These are phyloP conservation scores for Montipora foliosa DNA, from an alignment of 64 coral and sea anemone genomes.

Conservation along the genomic window DNA sequence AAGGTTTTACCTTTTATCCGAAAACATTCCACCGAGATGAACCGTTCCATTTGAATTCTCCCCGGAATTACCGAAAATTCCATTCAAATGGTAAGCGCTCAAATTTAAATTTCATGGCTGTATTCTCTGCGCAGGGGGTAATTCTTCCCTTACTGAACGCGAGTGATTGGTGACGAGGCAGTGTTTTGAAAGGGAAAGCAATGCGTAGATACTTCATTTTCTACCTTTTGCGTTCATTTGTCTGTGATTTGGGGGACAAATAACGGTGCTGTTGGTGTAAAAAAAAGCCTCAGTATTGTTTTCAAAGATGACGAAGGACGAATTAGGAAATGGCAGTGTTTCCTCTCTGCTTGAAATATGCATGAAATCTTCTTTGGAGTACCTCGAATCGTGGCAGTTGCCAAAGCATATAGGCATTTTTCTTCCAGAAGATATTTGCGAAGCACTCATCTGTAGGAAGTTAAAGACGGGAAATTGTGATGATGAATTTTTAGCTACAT, in stretches of 20 bases:
- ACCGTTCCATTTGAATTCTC: too few relatives aligned
- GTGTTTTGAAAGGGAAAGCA: too few relatives aligned
- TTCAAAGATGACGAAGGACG: slow-evolving; percentile 21
- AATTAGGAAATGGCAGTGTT: slow-evolving; percentile 74
- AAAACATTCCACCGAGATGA: too few relatives aligned
- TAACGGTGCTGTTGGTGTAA: background rate
- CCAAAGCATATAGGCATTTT: slow-evolving; percentile 59
- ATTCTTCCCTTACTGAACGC: too few relatives aligned
- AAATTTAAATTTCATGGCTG: too few relatives aligned
- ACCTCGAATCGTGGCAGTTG: slow-evolving; percentile 61
- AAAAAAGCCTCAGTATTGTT: background rate
- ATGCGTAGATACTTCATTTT: background rate
- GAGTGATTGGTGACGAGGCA: too few relatives aligned
- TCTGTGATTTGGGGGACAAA: background rate
- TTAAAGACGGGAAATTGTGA: slow-evolving; percentile 75
- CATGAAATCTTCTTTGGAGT: slow-evolving; percentile 71
- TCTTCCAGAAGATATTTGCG: slow-evolving; percentile 87
- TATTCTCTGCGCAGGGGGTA: too few relatives aligned
- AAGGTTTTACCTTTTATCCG: too few relatives aligned
- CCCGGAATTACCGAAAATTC: too few relatives aligned
- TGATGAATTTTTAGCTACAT: slow-evolving; percentile 77
- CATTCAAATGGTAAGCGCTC: too few relatives aligned
- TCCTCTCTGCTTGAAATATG: slow-evolving; percentile 76
- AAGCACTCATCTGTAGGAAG: slow-evolving; percentile 89
- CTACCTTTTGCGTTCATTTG: background rate